These are phyloP conservation scores for Agrochola circellaris DNA, from an alignment of 2,888 invertebrate species.

Conservation along the genomic window DNA sequence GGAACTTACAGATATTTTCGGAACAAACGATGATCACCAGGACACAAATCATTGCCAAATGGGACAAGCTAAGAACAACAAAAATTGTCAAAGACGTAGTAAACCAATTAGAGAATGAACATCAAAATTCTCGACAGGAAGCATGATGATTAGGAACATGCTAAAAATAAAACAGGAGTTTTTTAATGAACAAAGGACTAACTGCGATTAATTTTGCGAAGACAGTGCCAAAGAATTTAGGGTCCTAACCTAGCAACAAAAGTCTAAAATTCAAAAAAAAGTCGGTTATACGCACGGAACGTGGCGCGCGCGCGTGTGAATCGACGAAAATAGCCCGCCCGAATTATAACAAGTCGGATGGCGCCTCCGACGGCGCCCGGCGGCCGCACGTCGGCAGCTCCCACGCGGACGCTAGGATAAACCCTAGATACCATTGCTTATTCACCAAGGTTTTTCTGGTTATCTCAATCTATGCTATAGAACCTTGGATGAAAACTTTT, in stretches of 20 bases:
- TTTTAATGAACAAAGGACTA: slow-evolving; percentile 14
- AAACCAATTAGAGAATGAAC: slow-evolving; percentile 41
- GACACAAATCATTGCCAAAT: slow-evolving; percentile 49
- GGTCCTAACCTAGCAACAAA: slow-evolving; percentile 69
- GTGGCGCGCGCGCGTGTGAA: slow-evolving; percentile 85
- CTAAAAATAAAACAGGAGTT: slow-evolving; percentile 20
- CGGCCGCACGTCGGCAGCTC: slow-evolving; percentile 76
- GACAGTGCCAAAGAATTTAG: slow-evolving; percentile 49
- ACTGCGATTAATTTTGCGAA: slow-evolving; percentile 1
- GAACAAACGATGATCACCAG: slow-evolving; percentile 41
- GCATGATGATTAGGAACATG: neutral
- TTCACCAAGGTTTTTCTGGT: slow-evolving; percentile 60
- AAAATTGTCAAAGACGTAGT: slow-evolving; percentile 38
- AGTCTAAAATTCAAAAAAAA: slow-evolving; percentile 80
- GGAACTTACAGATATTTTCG: slow-evolving; percentile 38
- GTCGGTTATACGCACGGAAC: slow-evolving; percentile 80
- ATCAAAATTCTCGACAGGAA: slow-evolving; percentile 17
- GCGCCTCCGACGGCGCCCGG: slow-evolving; percentile 87
- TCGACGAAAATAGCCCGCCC: slow-evolving; percentile 89
- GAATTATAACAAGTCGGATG: slow-evolving; percentile 88
- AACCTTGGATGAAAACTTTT: neutral
- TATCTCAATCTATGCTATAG: slow-evolving; percentile 16
- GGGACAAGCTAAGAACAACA: slow-evolving; percentile 37
- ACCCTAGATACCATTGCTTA: slow-evolving; percentile 67
- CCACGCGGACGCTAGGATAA: slow-evolving; percentile 69